Conservation (phyloP, 2,888 invertebrate genomes). For the Pristionchus entomophagus region DNA sequence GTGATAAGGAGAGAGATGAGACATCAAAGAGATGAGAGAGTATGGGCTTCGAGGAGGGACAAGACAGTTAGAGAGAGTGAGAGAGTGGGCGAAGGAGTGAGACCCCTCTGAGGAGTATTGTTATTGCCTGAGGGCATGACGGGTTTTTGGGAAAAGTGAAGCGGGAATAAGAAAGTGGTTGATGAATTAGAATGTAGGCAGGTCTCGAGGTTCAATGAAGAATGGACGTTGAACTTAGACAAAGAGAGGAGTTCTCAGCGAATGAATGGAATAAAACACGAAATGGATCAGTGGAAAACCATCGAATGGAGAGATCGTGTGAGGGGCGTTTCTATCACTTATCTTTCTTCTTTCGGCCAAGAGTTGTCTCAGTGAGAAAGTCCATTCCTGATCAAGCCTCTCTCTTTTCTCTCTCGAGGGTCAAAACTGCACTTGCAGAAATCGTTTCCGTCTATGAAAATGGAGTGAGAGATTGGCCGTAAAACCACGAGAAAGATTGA, state of each 20-base stretch:
- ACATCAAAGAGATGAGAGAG: not conserved
- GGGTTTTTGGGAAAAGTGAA: conserved; percentile 39
- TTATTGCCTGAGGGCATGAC: conserved; percentile 22
- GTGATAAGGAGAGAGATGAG: not conserved
- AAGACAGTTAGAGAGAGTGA: not conserved
- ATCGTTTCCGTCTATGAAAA: not conserved
- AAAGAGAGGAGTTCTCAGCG: not conserved
- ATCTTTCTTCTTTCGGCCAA: not conserved
- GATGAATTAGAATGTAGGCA: no score
- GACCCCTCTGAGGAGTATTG: not conserved
- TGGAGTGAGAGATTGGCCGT: not conserved
- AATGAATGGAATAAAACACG: not conserved
- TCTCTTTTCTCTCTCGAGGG: not conserved
- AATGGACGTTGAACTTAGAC: not conserved
- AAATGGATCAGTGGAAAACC: not conserved
- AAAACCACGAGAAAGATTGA: not conserved
- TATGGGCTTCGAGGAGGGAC: not conserved
- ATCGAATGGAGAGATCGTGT: not conserved
- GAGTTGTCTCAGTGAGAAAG: not conserved
- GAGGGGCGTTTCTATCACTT: not conserved
- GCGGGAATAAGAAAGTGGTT: not conserved
- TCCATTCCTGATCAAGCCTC: not conserved
- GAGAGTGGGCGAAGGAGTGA: not conserved
- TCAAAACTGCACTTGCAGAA: not conserved
- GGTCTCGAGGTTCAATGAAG: not conserved